These are phyloP conservation scores for Lasius platythorax DNA, from an alignment of 2,888 invertebrate species.

Conservation along the genomic window DNA sequence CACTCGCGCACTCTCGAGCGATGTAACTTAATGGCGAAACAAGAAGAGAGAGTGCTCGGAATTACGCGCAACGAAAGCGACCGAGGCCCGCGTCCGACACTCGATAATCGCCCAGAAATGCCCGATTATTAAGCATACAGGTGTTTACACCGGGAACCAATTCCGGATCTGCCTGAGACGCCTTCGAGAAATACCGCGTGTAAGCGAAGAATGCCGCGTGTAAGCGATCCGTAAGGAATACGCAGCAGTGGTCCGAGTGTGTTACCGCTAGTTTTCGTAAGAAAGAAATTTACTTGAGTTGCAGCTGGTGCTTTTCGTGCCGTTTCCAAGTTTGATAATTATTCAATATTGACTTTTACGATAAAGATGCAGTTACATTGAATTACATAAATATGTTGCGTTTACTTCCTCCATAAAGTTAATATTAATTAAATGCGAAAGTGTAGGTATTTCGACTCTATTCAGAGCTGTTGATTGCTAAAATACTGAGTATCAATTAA, in stretches of 20 bases:
- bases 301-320: conserved; percentile 45
- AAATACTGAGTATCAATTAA: not conserved
- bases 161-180: conserved; percentile 39
- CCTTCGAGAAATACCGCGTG: conserved; percentile 28
- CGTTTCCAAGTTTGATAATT: conserved; percentile 27
- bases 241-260: not conserved
- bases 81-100: conserved; percentile 39
- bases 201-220: not conserved
- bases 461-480: not conserved
- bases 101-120: conserved; percentile 72
- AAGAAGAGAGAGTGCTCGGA: not conserved
- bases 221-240: conserved; percentile 8
- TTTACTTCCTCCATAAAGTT: not conserved
- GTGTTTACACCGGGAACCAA: conserved; percentile 68
- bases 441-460: not conserved
- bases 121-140: conserved; percentile 76
- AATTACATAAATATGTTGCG: not conserved
- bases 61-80: conserved; percentile 34
- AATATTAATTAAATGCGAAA: not conserved
- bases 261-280: conserved; percentile 12
- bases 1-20: conserved; percentile 38
- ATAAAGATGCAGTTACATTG: not conserved
- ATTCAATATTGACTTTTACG: conserved; percentile 37
- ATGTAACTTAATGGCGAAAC: conserved; percentile 60
- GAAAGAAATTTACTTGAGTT: conserved; percentile 42